Evolutionary conservation across 2,113 vertebrate genomes (phyloP).

Genomic region (Xiphophorus couchianus): DNA sequence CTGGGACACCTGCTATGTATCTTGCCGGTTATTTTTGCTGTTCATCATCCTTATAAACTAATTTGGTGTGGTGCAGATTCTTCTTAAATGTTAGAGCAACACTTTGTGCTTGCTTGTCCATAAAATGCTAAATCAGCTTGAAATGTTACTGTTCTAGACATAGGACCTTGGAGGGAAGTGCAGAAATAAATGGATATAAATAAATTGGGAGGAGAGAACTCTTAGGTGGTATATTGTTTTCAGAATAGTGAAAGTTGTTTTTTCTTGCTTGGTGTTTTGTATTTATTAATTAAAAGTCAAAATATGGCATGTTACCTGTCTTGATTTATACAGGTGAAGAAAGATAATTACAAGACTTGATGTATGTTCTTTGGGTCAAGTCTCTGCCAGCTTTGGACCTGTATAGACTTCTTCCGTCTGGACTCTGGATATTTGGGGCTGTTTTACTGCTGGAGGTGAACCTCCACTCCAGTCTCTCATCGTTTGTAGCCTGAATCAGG

Average conservation of each 20-base stretch:
- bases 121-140: not conserved
- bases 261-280: not conserved
- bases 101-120: not conserved
- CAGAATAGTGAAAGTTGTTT: not conserved
- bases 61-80: not conserved
- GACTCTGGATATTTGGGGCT: too few species aligned
- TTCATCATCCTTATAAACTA: not conserved
- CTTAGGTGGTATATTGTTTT: not conserved
- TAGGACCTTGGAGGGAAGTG: not conserved
- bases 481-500: not conserved
- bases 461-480: not conserved
- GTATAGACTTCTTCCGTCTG: not conserved
- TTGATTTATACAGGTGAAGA: not conserved
- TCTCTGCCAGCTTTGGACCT: not conserved
- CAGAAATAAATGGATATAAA: not conserved
- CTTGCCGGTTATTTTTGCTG: not conserved
- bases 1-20: not conserved
- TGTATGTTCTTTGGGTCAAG: not conserved
- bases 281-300: too few species aligned
- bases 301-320: not conserved
- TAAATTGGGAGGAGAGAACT: not conserved
- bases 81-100: not conserved
- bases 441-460: not conserved
- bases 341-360: not conserved
- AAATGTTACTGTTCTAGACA: not conserved